These are phyloP conservation scores for Chauna torquata DNA, from an alignment of 2,113 vertebrate genomes.

Conservation along the genomic window DNA sequence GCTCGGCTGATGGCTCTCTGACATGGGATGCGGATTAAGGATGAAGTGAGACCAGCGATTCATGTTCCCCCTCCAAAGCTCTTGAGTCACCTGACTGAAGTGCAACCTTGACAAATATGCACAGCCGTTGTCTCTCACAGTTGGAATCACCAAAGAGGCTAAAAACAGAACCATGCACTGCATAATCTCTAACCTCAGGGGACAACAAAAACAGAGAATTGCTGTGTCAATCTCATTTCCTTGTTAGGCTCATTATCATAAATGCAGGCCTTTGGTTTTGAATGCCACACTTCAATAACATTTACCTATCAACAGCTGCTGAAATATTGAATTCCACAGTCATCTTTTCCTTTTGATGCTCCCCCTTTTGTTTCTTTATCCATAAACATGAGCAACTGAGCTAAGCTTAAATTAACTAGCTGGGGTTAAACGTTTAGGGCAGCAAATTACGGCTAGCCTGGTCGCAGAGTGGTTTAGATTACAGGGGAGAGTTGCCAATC, in stretches of 20 bases:
- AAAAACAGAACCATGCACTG: constrained; percentile 77
- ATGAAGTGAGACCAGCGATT: constrained; percentile 31
- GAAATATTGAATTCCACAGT: constrained; percentile 74
- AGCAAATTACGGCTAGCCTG: constrained; percentile 50
- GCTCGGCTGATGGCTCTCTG: neutral
- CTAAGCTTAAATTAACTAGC: constrained; percentile 75
- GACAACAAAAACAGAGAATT: constrained; percentile 76
- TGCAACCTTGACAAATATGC: constrained; percentile 76
- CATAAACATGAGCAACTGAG: constrained; percentile 78
- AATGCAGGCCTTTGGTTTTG: constrained; percentile 67
- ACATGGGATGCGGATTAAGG: neutral
- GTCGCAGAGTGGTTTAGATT: constrained; percentile 61
- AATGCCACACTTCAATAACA: constrained; percentile 73
- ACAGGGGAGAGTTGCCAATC: constrained; percentile 62
- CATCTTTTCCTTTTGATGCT: constrained; percentile 80
- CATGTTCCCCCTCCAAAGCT: constrained; percentile 52
- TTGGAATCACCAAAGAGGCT: constrained; percentile 79
- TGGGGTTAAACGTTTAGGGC: constrained; percentile 72
- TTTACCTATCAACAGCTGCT: constrained; percentile 70
- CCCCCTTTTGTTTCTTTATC: constrained; percentile 75
- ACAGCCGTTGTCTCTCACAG: constrained; percentile 74
- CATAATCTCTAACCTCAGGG: constrained; percentile 81
- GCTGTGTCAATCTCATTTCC: constrained; percentile 80
- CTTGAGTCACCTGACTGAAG: constrained; percentile 67
- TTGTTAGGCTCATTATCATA: constrained; percentile 78